Base-by-base conservation (phyloP, 2,888 invertebrate species). In the Mythimna loreyi region DNA sequence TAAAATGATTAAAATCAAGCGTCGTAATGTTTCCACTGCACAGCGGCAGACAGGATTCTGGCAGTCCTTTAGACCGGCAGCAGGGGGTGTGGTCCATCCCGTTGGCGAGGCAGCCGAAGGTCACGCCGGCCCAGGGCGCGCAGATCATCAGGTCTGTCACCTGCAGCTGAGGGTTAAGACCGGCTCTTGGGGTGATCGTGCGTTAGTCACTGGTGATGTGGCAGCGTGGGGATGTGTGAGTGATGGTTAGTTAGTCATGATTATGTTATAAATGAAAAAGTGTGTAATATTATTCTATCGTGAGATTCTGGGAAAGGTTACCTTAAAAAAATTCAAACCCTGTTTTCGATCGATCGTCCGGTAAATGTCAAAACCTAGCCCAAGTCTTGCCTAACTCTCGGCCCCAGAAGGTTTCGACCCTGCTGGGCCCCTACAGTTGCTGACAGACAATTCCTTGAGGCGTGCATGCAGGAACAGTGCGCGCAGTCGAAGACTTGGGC, bases 111-210 rank as follows among this genome's bases (percentile, higher is more conserved):
- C 98, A 98, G 13, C 97, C 97, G 90, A 98, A 98, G 1, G 98
- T 98, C 36, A 97, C 97, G 5, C 97, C 97, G 0, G 98, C 98
- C 98, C 98, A 98, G 0, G 98, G 98, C 0, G 98, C 98, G 92
- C 98, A 98, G 52, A 98, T 98, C 98, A 98, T 98, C 89, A 98
- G 96, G 90, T 98, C 98, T 55, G 98, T 98, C 77, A 97, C 97
- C 94, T 97, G 96, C 82, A 97, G 95, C 95, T 95, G 90, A 87
- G 81, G 86, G 87, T 93, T 95, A 93, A 85, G 90, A 74, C 80
- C 72, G 83, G 87, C 70, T 83, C 87, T 73, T 83, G 84, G 87
- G 91, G 86, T 92, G 91, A 91, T 90, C 82, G 89, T 89, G 89
- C 87, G 92, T 95, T 95, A 95, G 95, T 93, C 89, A 94, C 95